Evolutionary conservation across 2,113 vertebrate species (phyloP), one percentile per base, ranked within the genome.

Genomic region (Holacanthus passer): DNA sequence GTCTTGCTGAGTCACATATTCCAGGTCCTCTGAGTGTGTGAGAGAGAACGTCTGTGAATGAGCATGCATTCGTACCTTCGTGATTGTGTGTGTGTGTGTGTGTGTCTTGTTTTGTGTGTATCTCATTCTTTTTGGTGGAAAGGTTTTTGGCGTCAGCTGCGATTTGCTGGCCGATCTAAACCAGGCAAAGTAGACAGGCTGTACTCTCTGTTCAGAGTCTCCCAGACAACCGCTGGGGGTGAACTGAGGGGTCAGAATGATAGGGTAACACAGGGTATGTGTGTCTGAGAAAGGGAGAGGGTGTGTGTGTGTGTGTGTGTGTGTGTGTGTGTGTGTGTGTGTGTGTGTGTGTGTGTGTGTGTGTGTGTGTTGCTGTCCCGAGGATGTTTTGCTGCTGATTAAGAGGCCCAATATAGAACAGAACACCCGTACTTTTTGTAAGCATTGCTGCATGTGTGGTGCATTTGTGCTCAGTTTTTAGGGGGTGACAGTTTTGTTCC

Each of bases 1-100:
- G 68, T 83, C 62, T n/a, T 84, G 91, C 88, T 88, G 88, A 92
- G 87, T 91, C 91, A 90, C 76, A 72, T 68, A 73, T 77, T 83
- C 78, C 88, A 82, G 78, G 73, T 77, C 77, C 58, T 86, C 50
- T 20, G 55, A 62, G 68, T 39, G 17, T 69, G 43, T 35, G 63
- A 35, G 45, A 53, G 67, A 43, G 77, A 14, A 4, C 27, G 50
- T 24, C 63, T 75, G 72, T 73, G 32, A 76, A 64, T 47, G 76
- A 50, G 69, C 59, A 63, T 39, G 77, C 53, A 22, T 47, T 59
- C 9, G 10, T 73, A 77, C 67, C 43, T 84, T 41, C 19, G n/a
- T 68, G 39, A 27, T 7, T 39, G 60, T 13, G 35, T 39, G n/a
- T 58, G 37, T 78, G 73, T 31, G 37, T 72, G 73, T 32, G 53